Base-by-base conservation (phyloP, 1,140 invertebrate genomes). In the Bombus turneri region DNA sequence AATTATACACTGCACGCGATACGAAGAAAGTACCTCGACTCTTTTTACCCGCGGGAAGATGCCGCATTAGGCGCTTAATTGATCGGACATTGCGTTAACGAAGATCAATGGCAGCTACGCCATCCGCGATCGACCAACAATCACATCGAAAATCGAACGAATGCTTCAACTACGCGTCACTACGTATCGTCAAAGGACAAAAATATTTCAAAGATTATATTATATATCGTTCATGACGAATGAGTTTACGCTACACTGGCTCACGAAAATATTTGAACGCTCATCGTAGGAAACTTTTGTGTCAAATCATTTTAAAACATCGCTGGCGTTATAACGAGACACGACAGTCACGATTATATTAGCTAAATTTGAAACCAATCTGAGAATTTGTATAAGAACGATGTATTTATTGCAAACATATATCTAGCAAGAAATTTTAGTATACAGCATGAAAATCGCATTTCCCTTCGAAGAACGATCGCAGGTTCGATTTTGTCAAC, bases 1-100 rank as follows among this genome's bases (percentile, higher is more conserved):
- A 85, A 85, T 85, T 85, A 85, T 81, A 81, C 78, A 62, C 34
- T 81, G 84, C 84, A 81, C 84, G 79, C 69, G 59, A 85, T 81
- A 81, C 71, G 78, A 85, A 85, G 84, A 85, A 85, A 85, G 84
- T 85, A 85, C 72, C 76, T 62, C 79, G 71, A 25, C 31, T 47
- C 37, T 47, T 85, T 85, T 81, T 85, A 80, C 71, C 72, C 57
- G 43, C 57, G 37, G 62, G 37, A 34, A 69, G 43, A 75, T 57
- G 37, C 34, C 34, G 77, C 79, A 85, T 85, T 85, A 85, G 72
- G 73, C 57, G 82, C 74, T 85, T 85, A 85, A 85, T 84, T 85
- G 86, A 69, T 53, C 71, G 79, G 72, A 75, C 79, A 81, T 80
- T 73, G 76, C 83, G 31, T 85, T 85, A 85, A 85, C 83, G 84